Base-by-base conservation (phyloP, 1,140 invertebrate species). In the Pseudobourletiella spinata region DNA sequence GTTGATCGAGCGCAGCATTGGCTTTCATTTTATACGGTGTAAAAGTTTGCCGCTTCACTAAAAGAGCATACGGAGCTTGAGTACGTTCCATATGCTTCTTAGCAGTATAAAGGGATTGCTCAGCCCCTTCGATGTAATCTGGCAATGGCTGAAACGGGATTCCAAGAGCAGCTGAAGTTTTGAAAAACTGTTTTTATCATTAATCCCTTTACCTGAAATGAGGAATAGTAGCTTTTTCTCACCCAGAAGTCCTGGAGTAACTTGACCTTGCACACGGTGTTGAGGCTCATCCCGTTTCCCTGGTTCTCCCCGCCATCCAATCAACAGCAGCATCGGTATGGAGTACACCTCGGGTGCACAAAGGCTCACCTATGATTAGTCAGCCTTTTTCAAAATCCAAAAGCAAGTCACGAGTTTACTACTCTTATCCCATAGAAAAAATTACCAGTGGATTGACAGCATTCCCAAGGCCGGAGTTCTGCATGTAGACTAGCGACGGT, bases 271-370 rank as follows among this genome's bases (percentile, higher is more conserved):
- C 15, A 75, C 70, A 30, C 65, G 52, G 64, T 79, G 78, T 58
- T 79, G 78, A 48, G 78, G 78, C 65, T 79, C 78, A 71, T 79
- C 78, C 59, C 76, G 57, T 63, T 78, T 78, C n/a, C 78, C 78
- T 55, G 78, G 77, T 67, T 78, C 75, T 11, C 77, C 70, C 64
- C 77, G 39, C 77, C 77, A 79, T 18, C 78, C 78, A 65, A 79
- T 73, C 52, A 79, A 68, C n/a, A 79, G 62, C 3, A 79, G 65
- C 72, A 79, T 74, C 3, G 78, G 78, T 20, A 79, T 75, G 63
- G 72, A 75, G 61, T 77, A 79, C 2, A 79, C 76, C 51, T 74
- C 72, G 1, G 72, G 74, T 1, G 70, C 70, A 25, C 75, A 74
- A 51, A 79, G 68, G 35, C 77, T 79, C 64, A 78, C 74, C 50